Base-by-base conservation (phyloP, 2,113 vertebrate genomes). In the Hydrolagus affinis region DNA sequence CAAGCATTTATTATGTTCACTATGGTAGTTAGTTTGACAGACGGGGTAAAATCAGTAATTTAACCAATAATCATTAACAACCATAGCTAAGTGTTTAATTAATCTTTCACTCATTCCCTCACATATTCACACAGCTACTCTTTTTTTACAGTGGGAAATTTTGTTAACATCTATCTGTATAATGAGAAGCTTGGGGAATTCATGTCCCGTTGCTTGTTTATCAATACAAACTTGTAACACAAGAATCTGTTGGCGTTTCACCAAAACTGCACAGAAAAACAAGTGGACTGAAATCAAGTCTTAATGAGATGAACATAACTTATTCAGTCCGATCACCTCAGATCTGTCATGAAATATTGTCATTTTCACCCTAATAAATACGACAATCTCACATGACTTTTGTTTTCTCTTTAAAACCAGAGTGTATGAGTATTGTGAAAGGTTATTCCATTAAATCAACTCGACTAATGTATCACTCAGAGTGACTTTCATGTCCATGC, bases 21-120 rank as follows among this genome's bases (percentile, higher is more conserved):
- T 28, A 60, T 68, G 60, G 62, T 68, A 68, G 32, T 68, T 83
- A 83, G 66, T 83, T 83, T 68, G 78, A 66, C 78, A 83, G 78
- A 83, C 66, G 62, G 60, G 66, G 66, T 32, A 17, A 23, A 83
- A 32, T 68, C 62, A 28, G 62, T 66, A 83, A 68, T 66, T 64
- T 83, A 66, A 83, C 60, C 62, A 68, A 28, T 83, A 68, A 66
- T 83, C 25, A 68, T 83, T 66, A 83, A 68, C 62, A 83, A 68
- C 3, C 62, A 83, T 10, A 83, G 60, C 62, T 62, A 83, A 64
- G 17, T 30, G 62, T 64, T 30, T 66, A 83, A 83, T 83, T 66
- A 83, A 83, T 83, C 28, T 11, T 75, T 14, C 15, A 66, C 11
- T 9, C 28, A 21, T 75, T 14, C 11, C 2, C 11, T 9, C 56